phyloP scores from a whole-genome alignment of 2,113 vertebrate genomes.

The Crotalus viridis region DNA sequence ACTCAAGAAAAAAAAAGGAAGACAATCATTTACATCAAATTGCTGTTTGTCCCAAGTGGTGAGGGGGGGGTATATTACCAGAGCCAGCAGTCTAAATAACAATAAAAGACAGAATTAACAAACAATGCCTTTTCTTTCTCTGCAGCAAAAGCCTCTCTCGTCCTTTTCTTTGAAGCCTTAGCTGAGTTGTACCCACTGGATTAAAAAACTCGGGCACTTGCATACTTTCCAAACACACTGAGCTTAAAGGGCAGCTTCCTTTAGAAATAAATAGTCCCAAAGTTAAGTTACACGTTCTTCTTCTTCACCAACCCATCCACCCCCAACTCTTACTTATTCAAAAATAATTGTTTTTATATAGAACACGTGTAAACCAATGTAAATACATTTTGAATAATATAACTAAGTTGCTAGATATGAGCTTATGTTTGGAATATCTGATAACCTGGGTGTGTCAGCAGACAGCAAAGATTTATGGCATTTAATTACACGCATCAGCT shows the following conservation, averaged over 20 bases:
- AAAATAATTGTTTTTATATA: conserved; percentile 47
- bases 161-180: conserved; percentile 62
- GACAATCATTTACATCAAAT: conserved; percentile 31
- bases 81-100: conserved; percentile 35
- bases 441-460: neutral
- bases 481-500: conserved; percentile 16
- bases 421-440: neutral
- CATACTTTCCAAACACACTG: conserved; percentile 61
- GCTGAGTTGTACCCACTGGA: conserved; percentile 52
- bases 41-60: conserved; percentile 20
- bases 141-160: conserved; percentile 45
- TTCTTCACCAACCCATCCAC: conserved; percentile 26
- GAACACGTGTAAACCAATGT: conserved; percentile 20
- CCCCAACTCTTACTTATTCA: conserved; percentile 48
- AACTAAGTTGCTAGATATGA: neutral
- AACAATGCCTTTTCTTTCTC: conserved; percentile 48
- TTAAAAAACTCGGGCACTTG: conserved; percentile 55
- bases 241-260: conserved; percentile 62
- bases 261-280: conserved; percentile 54
- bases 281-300: conserved; percentile 53
- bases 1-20: conserved; percentile 33
- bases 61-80: conserved; percentile 5
- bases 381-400: neutral
- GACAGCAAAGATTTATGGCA: conserved; percentile 1
- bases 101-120: conserved; percentile 51